These are phyloP conservation scores for Stenodera caucasica DNA, from an alignment of 2,888 invertebrate genomes.

Conservation along the genomic window DNA sequence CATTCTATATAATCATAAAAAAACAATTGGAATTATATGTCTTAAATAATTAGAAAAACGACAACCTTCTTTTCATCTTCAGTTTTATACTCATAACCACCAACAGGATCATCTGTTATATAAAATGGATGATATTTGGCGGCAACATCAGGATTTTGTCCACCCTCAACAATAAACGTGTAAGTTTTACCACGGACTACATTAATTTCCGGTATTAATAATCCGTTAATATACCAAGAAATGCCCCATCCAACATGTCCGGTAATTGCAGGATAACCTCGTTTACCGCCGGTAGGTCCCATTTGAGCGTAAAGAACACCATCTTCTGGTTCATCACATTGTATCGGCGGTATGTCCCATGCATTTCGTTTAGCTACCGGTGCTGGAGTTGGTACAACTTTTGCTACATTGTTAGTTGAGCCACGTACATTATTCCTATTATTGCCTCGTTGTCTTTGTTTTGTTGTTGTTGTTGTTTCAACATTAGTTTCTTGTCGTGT, in stretches of 20 bases:
- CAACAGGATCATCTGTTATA: constrained; percentile 90
- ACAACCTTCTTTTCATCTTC: constrained; percentile 77
- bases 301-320: constrained; percentile 91
- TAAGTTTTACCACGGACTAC: constrained; percentile 85
- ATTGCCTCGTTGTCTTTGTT: constrained; percentile 13
- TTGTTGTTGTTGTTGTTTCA: not conserved
- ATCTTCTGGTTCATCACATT: constrained; percentile 87
- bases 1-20: constrained; percentile 60
- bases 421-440: constrained; percentile 16
- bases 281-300: constrained; percentile 89
- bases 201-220: constrained; percentile 88
- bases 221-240: constrained; percentile 92
- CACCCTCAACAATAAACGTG: constrained; percentile 87
- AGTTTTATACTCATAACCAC: constrained; percentile 83
- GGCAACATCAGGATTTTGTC: constrained; percentile 73
- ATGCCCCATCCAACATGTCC: constrained; percentile 94
- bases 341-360: constrained; percentile 88
- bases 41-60: constrained; percentile 8
- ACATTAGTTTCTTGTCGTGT: constrained; percentile 7
- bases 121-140: constrained; percentile 92
- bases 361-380: constrained; percentile 63
- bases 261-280: constrained; percentile 87
- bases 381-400: constrained; percentile 63
- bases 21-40: not conserved
- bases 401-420: constrained; percentile 19